Evolutionary conservation across 2,113 vertebrate genomes (phyloP).

Genomic region (Dipodomys spectabilis): DNA sequence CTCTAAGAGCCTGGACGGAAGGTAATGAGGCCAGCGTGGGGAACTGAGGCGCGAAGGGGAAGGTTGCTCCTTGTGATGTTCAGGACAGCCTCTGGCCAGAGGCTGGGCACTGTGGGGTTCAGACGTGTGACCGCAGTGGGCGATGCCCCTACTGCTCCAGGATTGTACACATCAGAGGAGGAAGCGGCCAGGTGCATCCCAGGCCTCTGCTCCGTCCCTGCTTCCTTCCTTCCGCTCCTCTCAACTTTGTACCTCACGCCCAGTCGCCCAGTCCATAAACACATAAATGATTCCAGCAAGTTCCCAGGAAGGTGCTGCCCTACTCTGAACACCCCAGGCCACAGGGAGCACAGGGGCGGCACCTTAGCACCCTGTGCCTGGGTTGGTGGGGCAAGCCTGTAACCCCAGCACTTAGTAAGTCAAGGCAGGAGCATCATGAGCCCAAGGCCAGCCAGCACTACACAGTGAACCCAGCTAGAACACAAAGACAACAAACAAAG

Average conservation of each 20-base stretch:
- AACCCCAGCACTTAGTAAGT: background rate
- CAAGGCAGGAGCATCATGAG: background rate
- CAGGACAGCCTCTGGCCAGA: background rate
- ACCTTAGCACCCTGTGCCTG: background rate
- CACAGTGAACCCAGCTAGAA: too few relatives aligned
- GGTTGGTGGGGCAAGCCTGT: background rate
- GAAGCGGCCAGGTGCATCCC: background rate
- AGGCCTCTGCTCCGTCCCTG: background rate
- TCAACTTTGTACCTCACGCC: conserved; percentile 2
- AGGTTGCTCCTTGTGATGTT: background rate
- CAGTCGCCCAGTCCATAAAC: background rate
- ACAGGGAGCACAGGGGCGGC: background rate
- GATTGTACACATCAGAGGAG: too few relatives aligned
- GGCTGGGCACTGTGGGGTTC: too few relatives aligned
- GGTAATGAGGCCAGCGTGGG: background rate
- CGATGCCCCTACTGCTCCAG: too few relatives aligned
- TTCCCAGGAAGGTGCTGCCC: background rate
- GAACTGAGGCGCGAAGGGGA: background rate
- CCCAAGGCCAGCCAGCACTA: too few relatives aligned
- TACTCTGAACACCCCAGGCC: background rate
- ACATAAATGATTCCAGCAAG: background rate
- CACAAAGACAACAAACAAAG: too few relatives aligned
- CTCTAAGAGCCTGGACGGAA: background rate
- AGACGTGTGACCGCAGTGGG: too few relatives aligned
- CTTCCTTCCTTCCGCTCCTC: background rate